phyloP scores from a whole-genome alignment of 2,797 vertebrate genomes.

The Pempheris klunzingeri region DNA sequence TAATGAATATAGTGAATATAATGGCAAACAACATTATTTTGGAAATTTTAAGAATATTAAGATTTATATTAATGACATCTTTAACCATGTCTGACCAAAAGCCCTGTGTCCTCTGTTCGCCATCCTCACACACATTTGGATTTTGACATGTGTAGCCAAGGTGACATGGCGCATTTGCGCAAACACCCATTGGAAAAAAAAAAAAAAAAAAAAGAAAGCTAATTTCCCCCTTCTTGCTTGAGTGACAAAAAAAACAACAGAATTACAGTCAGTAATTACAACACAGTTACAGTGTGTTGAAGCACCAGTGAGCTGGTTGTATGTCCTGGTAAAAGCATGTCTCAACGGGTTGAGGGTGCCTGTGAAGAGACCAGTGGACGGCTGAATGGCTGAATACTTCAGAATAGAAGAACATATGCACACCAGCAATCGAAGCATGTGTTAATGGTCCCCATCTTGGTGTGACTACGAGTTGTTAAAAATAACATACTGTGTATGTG shows the following conservation, averaged over 20 bases:
- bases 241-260: constrained; percentile 41
- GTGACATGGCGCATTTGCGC: constrained; percentile 70
- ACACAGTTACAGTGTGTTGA: too few species aligned
- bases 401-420: background rate
- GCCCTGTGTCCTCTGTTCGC: constrained; percentile 29
- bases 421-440: constrained; percentile 22
- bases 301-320: constrained; percentile 70
- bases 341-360: constrained; percentile 65
- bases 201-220: background rate
- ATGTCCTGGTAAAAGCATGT: constrained; percentile 43
- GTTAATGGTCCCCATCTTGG: constrained; percentile 17
- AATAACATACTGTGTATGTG: constrained; percentile 14
- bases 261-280: constrained; percentile 66
- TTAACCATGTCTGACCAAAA: constrained; percentile 25
- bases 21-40: constrained; percentile 38
- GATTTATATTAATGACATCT: constrained; percentile 36
- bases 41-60: constrained; percentile 36
- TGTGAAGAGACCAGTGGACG: constrained; percentile 24
- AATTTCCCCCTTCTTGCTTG: constrained; percentile 16
- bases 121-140: constrained; percentile 39
- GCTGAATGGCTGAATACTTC: constrained; percentile 23
- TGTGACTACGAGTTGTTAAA: constrained; percentile 24
- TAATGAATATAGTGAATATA: constrained; percentile 41
- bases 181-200: constrained; percentile 14
- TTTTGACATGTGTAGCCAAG: constrained; percentile 64